Evolutionary conservation across 1,140 invertebrate species (phyloP).

Genomic region (Argopecten irradians): DNA sequence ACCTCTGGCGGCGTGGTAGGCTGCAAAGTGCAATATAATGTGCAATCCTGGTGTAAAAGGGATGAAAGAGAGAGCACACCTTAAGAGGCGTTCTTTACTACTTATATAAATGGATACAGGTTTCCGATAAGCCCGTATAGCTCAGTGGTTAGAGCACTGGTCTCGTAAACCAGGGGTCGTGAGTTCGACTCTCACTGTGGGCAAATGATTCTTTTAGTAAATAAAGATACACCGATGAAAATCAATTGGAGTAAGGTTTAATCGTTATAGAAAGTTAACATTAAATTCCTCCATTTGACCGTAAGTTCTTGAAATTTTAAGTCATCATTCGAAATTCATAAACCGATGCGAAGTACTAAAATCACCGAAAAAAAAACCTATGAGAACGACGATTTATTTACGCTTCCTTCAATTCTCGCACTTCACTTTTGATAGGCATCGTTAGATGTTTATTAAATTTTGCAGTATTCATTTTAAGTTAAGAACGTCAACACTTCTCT

Average conservation of each 20-base stretch:
- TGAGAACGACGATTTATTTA: too few species aligned
- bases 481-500: too few species aligned
- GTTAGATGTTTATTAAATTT: too few species aligned
- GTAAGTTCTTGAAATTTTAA: too few species aligned
- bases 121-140: slow-evolving; percentile 86
- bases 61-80: background rate
- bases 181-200: slow-evolving; percentile 88
- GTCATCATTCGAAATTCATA: too few species aligned
- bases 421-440: too few species aligned
- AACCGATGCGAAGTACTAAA: too few species aligned
- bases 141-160: slow-evolving; percentile 95
- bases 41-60: background rate
- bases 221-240: background rate
- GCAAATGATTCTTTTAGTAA: slow-evolving; percentile 48
- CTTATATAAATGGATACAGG: background rate
- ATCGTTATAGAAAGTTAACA: background rate
- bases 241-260: background rate
- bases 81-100: background rate
- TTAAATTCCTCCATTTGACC: background rate
- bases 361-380: too few species aligned
- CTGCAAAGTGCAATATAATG: too few species aligned
- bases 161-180: slow-evolving; percentile 95
- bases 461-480: too few species aligned
- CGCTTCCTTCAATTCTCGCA: too few species aligned
- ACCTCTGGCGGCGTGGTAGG: slow-evolving; percentile 50